Evolutionary conservation across 1,140 invertebrate species (phyloP).

Genomic region (Apis cerana): DNA sequence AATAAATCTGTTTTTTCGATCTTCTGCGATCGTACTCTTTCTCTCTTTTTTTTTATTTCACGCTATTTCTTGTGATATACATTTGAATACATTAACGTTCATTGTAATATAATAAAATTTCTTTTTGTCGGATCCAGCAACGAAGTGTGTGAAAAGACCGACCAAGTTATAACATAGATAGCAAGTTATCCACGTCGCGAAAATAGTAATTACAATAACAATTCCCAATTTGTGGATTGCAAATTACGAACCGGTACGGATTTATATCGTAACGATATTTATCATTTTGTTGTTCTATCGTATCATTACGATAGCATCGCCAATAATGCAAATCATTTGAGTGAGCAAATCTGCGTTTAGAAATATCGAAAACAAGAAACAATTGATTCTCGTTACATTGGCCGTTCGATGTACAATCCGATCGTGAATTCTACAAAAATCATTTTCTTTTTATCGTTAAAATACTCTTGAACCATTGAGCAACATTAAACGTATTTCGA

Average conservation of each 20-base stretch:
- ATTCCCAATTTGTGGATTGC: conserved; percentile 9
- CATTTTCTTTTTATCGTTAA: too few species aligned
- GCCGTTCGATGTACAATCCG: not conserved
- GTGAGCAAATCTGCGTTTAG: not conserved
- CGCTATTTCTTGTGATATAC: not conserved
- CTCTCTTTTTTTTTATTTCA: not conserved
- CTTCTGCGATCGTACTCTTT: not conserved
- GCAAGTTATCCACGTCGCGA: not conserved
- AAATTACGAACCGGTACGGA: conserved; percentile 5
- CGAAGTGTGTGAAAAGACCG: not conserved
- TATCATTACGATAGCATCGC: not conserved
- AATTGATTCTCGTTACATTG: not conserved
- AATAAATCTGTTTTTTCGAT: not conserved
- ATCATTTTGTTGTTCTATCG: not conserved
- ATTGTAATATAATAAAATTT: conserved; percentile 34
- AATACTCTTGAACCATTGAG: too few species aligned
- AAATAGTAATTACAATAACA: not conserved
- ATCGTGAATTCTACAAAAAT: not conserved
- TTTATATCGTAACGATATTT: conserved; percentile 3
- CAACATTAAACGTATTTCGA: too few species aligned
- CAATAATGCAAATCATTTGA: not conserved
- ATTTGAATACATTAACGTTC: not conserved
- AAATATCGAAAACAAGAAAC: not conserved
- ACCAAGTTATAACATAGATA: too few species aligned
- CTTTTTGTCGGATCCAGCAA: not conserved